Evolutionary conservation across 2,113 vertebrate genomes (phyloP), one percentile per base, ranked within the genome.

Genomic region (Pogonocichla stellata): DNA sequence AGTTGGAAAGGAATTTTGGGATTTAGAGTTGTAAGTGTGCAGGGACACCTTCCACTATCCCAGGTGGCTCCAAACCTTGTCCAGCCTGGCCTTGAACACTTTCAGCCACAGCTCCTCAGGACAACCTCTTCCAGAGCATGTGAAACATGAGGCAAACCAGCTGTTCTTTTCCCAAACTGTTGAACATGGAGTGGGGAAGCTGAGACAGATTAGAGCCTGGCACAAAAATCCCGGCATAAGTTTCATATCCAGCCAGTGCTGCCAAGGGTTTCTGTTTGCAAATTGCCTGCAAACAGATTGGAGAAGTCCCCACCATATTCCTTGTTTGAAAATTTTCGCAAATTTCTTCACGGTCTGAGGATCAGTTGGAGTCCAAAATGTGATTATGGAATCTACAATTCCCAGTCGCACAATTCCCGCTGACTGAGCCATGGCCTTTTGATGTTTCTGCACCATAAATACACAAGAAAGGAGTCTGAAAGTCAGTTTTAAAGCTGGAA

Each of bases 211-310:
- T 80, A 36, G 10, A 92, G 87, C 71, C 9, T 16, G 85, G 86
- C 79, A 83, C 56, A 78, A 15, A 70, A 78, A 90, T 54, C 92
- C 71, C 5, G 0, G 51, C 88, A 33, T 51, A 79, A 86, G 92
- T 95, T 88, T 70, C 38, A 4, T 8, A 60, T 56, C 89, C 95
- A 85, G 66, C 65, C 94, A 25, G 47, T 0, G 64, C 71, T 94
- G 93, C 95, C 95, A 95, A 83, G 71, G 78, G 70, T 83, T 93
- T 74, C 84, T 92, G 31, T 77, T 83, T 86, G 93, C 90, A 96
- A 92, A 96, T 86, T 88, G 87, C 79, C 95, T 83, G 81, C 90
- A 93, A 97, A 93, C 94, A 93, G 94, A 96, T 93, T 90, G 95
- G 64, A 88, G 73, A 71, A 93, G 90, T 93, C 90, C 61, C 58